A percentile compares a stretch with the other conserved stretches of the same genome.
phyloP scores from a whole-genome alignment of 2,888 invertebrate species.

The Allophyes oxyacanthae region DNA sequence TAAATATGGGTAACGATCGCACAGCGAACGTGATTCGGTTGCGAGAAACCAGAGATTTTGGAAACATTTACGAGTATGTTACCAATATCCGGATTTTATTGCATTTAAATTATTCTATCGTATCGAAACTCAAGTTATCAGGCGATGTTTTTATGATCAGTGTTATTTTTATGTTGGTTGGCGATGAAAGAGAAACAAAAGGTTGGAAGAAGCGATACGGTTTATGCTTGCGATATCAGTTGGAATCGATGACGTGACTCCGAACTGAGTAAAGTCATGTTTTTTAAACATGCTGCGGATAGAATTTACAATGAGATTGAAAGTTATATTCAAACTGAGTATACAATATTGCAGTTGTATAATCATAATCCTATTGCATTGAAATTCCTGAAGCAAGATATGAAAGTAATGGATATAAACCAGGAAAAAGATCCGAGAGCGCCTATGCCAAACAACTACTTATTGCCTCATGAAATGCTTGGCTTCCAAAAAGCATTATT shows the following conservation, averaged over 20 bases:
- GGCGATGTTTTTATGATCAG: conserved; percentile 41
- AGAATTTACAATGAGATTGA: conserved; percentile 15
- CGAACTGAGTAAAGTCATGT: conserved; percentile 29
- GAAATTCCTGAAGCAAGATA: no score
- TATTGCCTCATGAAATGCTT: no score
- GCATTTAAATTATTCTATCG: conserved; percentile 58
- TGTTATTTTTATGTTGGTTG: conserved; percentile 42
- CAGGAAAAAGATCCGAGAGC: no score
- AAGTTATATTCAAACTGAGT: no score
- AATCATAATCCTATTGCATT: no score
- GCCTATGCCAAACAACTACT: no score
- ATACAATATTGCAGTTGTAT: no score
- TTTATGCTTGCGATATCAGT: conserved; percentile 18
- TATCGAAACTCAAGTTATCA: conserved; percentile 48
- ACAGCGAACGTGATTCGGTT: conserved; percentile 47
- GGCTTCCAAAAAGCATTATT: no score
- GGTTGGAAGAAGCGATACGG: conserved; percentile 23
- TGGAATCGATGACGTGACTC: conserved; percentile 25
- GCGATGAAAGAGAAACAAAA: conserved; percentile 41
- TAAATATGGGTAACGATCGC: conserved; percentile 53
- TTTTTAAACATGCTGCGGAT: conserved; percentile 30
- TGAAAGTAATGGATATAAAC: no score
- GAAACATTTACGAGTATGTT: conserved; percentile 31
- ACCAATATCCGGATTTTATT: conserved; percentile 56
- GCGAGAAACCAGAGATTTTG: conserved; percentile 48